Evolutionary conservation across 2,888 invertebrate species (phyloP).

Genomic region (Auanema freiburgensis): DNA sequence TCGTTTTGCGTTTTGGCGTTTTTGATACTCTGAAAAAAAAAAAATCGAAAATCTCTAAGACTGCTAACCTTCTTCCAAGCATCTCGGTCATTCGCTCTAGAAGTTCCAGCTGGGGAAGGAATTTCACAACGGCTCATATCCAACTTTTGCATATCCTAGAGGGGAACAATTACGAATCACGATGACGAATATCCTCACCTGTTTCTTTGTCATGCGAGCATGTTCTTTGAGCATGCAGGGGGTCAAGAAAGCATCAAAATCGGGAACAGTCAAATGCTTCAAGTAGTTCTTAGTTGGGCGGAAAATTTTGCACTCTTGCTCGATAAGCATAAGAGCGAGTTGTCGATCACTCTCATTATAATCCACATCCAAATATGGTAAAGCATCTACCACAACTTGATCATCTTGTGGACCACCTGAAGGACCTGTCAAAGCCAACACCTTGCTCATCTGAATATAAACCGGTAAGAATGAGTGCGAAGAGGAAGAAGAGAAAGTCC

Average conservation of each 20-base stretch:
- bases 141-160: constrained; percentile 56
- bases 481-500: too few species aligned
- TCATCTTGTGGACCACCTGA: neutral
- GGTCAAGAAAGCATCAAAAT: constrained; percentile 76
- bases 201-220: constrained; percentile 50
- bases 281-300: constrained; percentile 96
- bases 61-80: constrained; percentile 50
- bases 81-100: constrained; percentile 45
- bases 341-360: constrained; percentile 57
- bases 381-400: constrained; percentile 45
- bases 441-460: constrained; percentile 6
- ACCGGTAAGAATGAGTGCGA: too few species aligned
- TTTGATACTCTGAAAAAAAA: constrained; percentile 27
- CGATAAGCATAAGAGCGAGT: constrained; percentile 88
- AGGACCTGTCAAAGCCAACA: constrained; percentile 1
- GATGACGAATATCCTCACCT: constrained; percentile 23
- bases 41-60: neutral
- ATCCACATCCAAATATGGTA: constrained; percentile 56
- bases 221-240: constrained; percentile 46
- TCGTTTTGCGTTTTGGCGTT: constrained; percentile 59
- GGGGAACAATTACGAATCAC: constrained; percentile 4
- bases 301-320: constrained; percentile 90
- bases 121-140: constrained; percentile 59
- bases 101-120: constrained; percentile 52
- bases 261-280: constrained; percentile 80